Base-by-base conservation (phyloP, 2,113 vertebrate species). In the Manacus vitellinus region DNA sequence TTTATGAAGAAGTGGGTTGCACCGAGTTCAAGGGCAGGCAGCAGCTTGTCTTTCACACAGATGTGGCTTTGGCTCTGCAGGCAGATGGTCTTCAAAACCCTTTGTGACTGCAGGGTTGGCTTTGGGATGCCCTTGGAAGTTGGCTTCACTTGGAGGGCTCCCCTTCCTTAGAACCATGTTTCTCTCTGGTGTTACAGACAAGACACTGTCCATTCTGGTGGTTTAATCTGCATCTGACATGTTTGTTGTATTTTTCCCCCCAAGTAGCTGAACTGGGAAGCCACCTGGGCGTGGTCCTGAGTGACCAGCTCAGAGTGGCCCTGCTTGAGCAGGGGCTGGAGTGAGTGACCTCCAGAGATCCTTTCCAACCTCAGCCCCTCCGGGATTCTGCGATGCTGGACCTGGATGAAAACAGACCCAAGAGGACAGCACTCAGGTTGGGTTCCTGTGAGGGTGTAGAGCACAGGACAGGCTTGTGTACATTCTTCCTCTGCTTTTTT, bases 201-300 rank as follows among this genome's bases (percentile, higher is more conserved):
- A 52, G 30, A 16, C 31, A 14, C 24, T 5, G 1, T 30, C 67
- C 37, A 6, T 25, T 17, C 39, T 31, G 58, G 14, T 39, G 76
- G 4, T 68, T 79, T 68, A 3, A 12, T 47, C 16, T 35, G 3
- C 30, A 4, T 47, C 30, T 58, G 52, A 6, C 0, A 2, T 2
- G 4, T 37, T 71, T 52, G 0, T 55, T 68, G 17, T 14, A 3
- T 10, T 74, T 47, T 28, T 5, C 0, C 15, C 11, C n/a, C 17
- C 8, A 16, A 14, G 25, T 1, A 14, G 18, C 0, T 43, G 47
- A 75, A 51, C 24, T 77, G 61, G 24, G 41, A 73, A 85, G 46
- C 49, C n/a, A 4, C 14, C 70, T 37, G 47, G 43, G 19, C 6
- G 1, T 1, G 0, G 9, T 76, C 44, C n/a, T 41, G 39, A 22